These are phyloP conservation scores for Orussus abietinus DNA, from an alignment of 1,140 invertebrate species.

Conservation along the genomic window DNA sequence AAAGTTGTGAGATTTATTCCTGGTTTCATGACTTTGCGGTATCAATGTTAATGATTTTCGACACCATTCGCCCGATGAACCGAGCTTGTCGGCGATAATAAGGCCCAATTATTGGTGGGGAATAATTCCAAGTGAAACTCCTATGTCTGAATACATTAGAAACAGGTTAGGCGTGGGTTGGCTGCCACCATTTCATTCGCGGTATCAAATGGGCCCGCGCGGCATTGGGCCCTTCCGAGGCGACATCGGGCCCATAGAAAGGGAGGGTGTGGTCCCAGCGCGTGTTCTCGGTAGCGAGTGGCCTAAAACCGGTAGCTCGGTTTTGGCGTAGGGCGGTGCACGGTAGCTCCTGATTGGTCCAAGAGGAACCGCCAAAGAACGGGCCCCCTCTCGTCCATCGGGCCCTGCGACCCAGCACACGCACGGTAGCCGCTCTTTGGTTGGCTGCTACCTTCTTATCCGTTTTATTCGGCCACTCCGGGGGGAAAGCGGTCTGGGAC, in stretches of 20 bases:
- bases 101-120: too few species aligned
- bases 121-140: too few species aligned
- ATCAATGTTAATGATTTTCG: too few species aligned
- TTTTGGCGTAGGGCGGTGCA: conserved; percentile 48
- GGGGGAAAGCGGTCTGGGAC: too few species aligned
- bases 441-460: conserved; percentile 34
- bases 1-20: too few species aligned
- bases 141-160: too few species aligned
- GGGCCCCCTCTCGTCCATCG: conserved; percentile 44
- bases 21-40: too few species aligned
- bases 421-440: conserved; percentile 39
- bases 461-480: conserved; percentile 23
- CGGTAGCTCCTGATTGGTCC: conserved; percentile 38
- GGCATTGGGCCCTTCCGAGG: conserved; percentile 32
- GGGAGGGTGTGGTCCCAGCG: conserved; percentile 40
- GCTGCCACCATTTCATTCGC: conserved; percentile 24
- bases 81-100: too few species aligned
- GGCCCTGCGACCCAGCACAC: conserved; percentile 44
- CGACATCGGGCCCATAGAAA: conserved; percentile 30
- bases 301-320: conserved; percentile 47
- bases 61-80: too few species aligned
- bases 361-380: conserved; percentile 33
- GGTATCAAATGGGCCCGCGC: conserved; percentile 29
- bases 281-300: conserved; percentile 35
- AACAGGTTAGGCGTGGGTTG: too few species aligned